phyloP scores from a whole-genome alignment of 2,113 vertebrate genomes.

The Ammodytes dubius region DNA sequence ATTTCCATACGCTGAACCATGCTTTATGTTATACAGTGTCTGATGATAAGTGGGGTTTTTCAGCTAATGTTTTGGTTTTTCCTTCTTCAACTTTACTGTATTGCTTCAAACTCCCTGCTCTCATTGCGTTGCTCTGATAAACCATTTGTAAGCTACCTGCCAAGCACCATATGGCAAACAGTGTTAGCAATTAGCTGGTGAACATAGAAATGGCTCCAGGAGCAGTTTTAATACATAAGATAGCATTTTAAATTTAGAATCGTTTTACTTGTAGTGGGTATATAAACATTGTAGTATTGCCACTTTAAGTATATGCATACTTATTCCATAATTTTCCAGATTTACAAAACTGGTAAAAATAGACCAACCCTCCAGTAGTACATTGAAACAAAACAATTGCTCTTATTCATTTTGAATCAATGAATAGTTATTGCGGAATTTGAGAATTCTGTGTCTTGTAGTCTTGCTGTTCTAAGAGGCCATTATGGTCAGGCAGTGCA shows the following conservation, averaged over 20 bases:
- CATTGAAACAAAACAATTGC: constrained; percentile 76
- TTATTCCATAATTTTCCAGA: constrained; percentile 40
- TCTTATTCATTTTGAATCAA: constrained; percentile 74
- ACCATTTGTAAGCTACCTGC: background rate
- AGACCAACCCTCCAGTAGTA: constrained; percentile 63
- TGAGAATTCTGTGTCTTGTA: constrained; percentile 70
- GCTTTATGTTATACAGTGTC: too few relatives aligned
- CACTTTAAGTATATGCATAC: background rate
- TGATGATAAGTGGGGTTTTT: too few relatives aligned
- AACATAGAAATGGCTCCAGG: background rate
- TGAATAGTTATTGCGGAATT: constrained; percentile 80
- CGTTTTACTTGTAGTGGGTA: background rate
- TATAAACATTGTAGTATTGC: background rate
- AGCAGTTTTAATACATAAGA: too few relatives aligned
- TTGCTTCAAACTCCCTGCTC: too few relatives aligned
- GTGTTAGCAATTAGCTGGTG: background rate
- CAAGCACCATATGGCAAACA: background rate
- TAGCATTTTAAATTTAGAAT: background rate
- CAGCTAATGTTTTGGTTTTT: too few relatives aligned
- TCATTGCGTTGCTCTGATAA: background rate
- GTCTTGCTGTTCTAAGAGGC: constrained; percentile 70
- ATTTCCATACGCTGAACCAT: too few relatives aligned
- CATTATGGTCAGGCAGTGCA: constrained; percentile 64
- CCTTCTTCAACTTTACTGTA: too few relatives aligned
- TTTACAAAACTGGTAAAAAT: constrained; percentile 70